Base-by-base conservation (phyloP, 1,140 invertebrate genomes). In the Listronotus bonariensis region DNA sequence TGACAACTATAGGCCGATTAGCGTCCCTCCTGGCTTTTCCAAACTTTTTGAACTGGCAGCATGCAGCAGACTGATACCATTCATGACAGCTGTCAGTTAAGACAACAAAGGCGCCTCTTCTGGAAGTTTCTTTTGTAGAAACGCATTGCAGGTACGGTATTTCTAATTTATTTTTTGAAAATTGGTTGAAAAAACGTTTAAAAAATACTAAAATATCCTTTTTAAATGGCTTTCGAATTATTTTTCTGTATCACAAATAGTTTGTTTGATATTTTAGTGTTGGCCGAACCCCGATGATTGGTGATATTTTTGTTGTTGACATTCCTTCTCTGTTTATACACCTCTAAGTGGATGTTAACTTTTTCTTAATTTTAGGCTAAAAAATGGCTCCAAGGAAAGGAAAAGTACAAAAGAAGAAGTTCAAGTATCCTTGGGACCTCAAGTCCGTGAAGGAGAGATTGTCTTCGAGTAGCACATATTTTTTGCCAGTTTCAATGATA, bases 401-500 rank as follows among this genome's bases (percentile, higher is more conserved):
- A 84, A 98, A 98, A 87, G 88, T 89, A 74, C 91, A 92, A 75
- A 98, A 82, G 95, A 98, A 79, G 93, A 98, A 81, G 95, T 96
- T 40, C 96, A 98, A 81, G 92, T 99, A 18, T 91, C 92, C 18
- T 86, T 99, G 60, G 97, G 97, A 68, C 97, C 97, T 48, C 97
- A 99, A 84, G 94, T 97, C 31, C 88, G 93, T 67, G 96, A 98
- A 77, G 97, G 97, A 58, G 97, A 99, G 84, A 90, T 92, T 72
- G 95, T 99, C 45, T 99, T 99, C 80, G 98, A 97, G 96, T 99
- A 7, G 97, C 97, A 54, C 98, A 99, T 81, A 99, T 99, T 76
- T 99, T 96, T 80, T 26, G 98, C 98, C 66, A 97, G 95, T 68
- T 99, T 99, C 84, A 99, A 99, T 79, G 98, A 99, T 80, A 99